These are phyloP conservation scores for Cartodere bifasciata DNA, from an alignment of 2,888 invertebrate genomes.

Conservation along the genomic window DNA sequence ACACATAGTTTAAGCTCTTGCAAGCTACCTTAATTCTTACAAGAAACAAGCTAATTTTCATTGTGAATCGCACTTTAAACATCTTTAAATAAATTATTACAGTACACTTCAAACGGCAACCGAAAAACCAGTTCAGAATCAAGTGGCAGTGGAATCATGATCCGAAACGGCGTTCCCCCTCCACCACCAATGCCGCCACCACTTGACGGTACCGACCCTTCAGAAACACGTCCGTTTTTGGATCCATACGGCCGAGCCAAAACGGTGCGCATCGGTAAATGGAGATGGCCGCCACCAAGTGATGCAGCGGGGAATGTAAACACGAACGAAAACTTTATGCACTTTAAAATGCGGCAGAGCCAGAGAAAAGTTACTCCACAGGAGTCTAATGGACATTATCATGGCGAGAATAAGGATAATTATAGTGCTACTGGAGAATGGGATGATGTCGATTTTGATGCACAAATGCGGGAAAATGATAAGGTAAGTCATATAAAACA, in stretches of 20 bases:
- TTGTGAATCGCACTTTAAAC: too few relatives aligned
- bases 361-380: slow-evolving; percentile 69
- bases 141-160: slow-evolving; percentile 30
- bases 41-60: too few relatives aligned
- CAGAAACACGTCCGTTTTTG: slow-evolving; percentile 69
- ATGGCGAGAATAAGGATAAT: slow-evolving; percentile 16
- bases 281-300: slow-evolving; percentile 93
- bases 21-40: too few relatives aligned
- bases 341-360: slow-evolving; percentile 74
- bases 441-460: slow-evolving; percentile 75
- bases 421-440: slow-evolving; percentile 56
- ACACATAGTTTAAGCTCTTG: too few relatives aligned
- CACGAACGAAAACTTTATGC: slow-evolving; percentile 67
- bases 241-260: slow-evolving; percentile 89
- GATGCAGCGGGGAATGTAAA: slow-evolving; percentile 54
- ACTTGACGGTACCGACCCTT: slow-evolving; percentile 65
- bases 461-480: slow-evolving; percentile 11
- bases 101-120: slow-evolving; percentile 26
- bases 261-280: slow-evolving; percentile 84
- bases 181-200: slow-evolving; percentile 87
- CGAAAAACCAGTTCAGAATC: slow-evolving; percentile 38
- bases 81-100: too few relatives aligned
- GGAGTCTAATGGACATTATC: slow-evolving; percentile 23
- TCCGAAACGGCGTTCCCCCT: slow-evolving; percentile 45
- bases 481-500: too few relatives aligned